Base-by-base conservation (phyloP, 2,113 vertebrate species). In the Hippocampus guttulatus region DNA sequence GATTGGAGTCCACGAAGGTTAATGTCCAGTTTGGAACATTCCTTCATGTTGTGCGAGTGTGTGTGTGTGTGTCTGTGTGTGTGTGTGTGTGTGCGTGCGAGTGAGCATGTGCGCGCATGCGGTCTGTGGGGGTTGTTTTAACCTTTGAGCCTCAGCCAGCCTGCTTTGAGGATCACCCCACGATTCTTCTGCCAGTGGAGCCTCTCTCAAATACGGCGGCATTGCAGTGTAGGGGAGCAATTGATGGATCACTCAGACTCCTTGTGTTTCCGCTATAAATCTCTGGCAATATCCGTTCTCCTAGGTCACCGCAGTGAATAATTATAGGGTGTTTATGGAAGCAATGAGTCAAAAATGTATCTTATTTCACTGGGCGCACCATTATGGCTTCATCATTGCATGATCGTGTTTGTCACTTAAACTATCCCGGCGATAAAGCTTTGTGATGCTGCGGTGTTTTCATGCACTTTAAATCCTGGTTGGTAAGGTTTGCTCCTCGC, bases 251-350 rank as follows among this genome's bases (percentile, higher is more conserved):
- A 85, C 81, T 90, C 73, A 25, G 71, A 84, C 82, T 88, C 82
- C 81, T 72, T 84, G 74, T 68, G 78, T 78, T 80, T 73, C 70
- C 75, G 73, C 76, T 73, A 82, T 92, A 90, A 90, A 91, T 92
- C 86, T 88, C 73, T 86, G 89, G 88, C 87, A 90, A 88, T 86
- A 85, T 86, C 84, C 78, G 71, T 65, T 80, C 71, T 77, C 71
- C 79, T 80, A 73, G 73, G 70, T 72, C 67, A 73, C 77, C 0
- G 47, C 75, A 64, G 65, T 84, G 81, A 91, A 86, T 90, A 91
- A 90, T 91, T 90, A 88, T 38, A 49, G 49, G 76, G 75, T 89
- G 88, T 91, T 91, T 88, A 89, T 87, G 72, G 84, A 85, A 76
- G 85, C 81, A 81, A 84, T 70, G 79, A 81, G 62, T 52, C 33